A percentile compares a stretch with the other conserved stretches of the same genome.
phyloP scores from a whole-genome alignment of 1,140 invertebrate species.

The Pteromalus puparum region DNA sequence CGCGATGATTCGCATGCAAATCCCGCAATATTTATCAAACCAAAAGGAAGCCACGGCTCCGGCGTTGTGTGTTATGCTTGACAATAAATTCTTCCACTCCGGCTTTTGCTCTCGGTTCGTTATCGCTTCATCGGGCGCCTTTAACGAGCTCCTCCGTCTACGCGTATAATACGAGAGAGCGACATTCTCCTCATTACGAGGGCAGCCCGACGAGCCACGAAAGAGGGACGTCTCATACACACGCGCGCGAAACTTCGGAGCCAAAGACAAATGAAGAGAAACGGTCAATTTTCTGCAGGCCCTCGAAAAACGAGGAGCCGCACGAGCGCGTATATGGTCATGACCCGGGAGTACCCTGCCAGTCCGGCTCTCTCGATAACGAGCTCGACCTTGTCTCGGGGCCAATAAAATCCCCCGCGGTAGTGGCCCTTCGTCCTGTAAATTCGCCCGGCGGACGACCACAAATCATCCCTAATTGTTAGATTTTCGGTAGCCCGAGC shows the following conservation, averaged over 20 bases:
- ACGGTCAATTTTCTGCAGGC: constrained; percentile 13
- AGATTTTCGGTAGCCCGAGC: constrained; percentile 51
- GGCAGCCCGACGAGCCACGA: neutral
- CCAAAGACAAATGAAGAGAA: constrained; percentile 27
- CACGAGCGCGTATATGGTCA: neutral
- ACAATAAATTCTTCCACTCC: constrained; percentile 43
- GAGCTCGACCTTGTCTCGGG: constrained; percentile 52
- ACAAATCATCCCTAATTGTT: constrained; percentile 62
- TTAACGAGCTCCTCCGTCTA: constrained; percentile 24
- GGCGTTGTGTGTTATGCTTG: neutral
- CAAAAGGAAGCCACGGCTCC: neutral
- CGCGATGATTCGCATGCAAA: too few relatives aligned
- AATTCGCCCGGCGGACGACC: constrained; percentile 50
- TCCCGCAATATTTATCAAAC: constrained; percentile 12
- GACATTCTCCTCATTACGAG: constrained; percentile 15
- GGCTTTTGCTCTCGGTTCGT: constrained; percentile 12
- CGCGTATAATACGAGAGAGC: neutral
- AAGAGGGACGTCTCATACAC: neutral
- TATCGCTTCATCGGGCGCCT: constrained; percentile 43
- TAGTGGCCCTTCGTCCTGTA: constrained; percentile 32
- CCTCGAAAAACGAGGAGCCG: neutral
- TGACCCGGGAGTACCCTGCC: neutral
- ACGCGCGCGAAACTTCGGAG: neutral
- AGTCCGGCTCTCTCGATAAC: constrained; percentile 16
- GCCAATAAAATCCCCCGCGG: constrained; percentile 55